phyloP scores from a whole-genome alignment of 1,140 invertebrate species.

The Brachionus koreanus region DNA sequence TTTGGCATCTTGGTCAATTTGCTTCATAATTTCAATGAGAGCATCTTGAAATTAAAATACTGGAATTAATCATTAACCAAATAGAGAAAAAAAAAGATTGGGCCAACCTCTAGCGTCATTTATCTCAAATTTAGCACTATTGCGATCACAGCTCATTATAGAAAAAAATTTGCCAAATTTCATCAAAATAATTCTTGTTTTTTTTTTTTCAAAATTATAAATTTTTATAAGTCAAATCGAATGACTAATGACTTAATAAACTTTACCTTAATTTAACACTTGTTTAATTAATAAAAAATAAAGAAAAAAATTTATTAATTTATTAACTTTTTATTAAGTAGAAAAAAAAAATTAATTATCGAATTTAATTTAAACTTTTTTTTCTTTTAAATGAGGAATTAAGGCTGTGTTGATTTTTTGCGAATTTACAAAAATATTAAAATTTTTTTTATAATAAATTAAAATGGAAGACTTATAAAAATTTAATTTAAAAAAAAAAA shows the following conservation, averaged over 20 bases:
- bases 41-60: slow-evolving; percentile 3
- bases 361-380: not conserved
- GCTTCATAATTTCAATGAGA: slow-evolving; percentile 25
- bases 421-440: not conserved
- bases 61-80: not conserved
- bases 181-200: not conserved
- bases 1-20: slow-evolving; percentile 1
- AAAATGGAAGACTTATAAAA: slow-evolving; percentile 9
- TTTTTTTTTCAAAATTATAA: not conserved
- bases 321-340: not conserved
- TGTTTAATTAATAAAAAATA: not conserved
- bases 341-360: not conserved
- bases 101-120: not conserved
- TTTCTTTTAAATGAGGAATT: not conserved
- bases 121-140: not conserved
- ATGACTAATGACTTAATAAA: not conserved
- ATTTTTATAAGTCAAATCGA: not conserved
- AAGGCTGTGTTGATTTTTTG: not conserved
- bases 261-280: not conserved
- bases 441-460: slow-evolving; percentile 2
- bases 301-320: not conserved
- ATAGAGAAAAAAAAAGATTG: not conserved
- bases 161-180: not conserved
- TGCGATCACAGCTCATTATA: not conserved
- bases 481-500: not conserved